These are phyloP conservation scores for Astropecten irregularis DNA, from an alignment of 53 echinoderm and acorn worm genomes.

Conservation along the genomic window DNA sequence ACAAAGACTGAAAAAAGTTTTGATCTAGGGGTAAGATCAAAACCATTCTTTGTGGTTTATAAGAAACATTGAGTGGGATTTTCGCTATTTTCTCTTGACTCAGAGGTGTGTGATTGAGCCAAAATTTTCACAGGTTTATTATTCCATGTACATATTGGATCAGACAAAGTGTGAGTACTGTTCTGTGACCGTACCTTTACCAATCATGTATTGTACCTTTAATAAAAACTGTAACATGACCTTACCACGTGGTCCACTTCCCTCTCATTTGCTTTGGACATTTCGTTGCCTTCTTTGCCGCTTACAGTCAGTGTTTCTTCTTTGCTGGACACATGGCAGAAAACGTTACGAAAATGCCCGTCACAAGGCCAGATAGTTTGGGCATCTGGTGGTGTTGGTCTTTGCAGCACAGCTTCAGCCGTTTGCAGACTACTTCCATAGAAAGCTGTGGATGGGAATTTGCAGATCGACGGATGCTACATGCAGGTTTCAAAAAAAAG, in stretches of 20 bases:
- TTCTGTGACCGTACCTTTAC: too few species aligned
- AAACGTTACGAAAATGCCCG: constrained; percentile 61
- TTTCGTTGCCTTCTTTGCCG: constrained; percentile 79
- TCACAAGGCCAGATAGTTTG: constrained; percentile 68
- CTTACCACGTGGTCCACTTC: constrained; percentile 83
- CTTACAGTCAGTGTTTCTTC: constrained; percentile 81
- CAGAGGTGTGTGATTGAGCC: too few species aligned
- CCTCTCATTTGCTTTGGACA: constrained; percentile 74
- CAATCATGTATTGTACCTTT: too few species aligned
- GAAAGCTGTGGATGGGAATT: constrained; percentile 74
- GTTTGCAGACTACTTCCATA: constrained; percentile 74
- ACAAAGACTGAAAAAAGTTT: too few species aligned
- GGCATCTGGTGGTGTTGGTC: neutral
- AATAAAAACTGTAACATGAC: neutral
- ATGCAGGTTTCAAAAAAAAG: neutral
- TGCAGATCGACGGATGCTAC: constrained; percentile 83
- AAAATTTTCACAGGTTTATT: too few species aligned
- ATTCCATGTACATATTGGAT: too few species aligned
- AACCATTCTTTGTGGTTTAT: too few species aligned
- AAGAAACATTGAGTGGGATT: too few species aligned
- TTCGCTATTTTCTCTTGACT: too few species aligned
- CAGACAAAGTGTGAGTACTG: too few species aligned
- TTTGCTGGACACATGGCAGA: constrained; percentile 79
- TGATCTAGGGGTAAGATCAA: too few species aligned
- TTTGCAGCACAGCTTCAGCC: constrained; percentile 53